Evolutionary conservation across 2,113 vertebrate species (phyloP), one percentile per base, ranked within the genome.

Genomic region (Pedetes capensis): DNA sequence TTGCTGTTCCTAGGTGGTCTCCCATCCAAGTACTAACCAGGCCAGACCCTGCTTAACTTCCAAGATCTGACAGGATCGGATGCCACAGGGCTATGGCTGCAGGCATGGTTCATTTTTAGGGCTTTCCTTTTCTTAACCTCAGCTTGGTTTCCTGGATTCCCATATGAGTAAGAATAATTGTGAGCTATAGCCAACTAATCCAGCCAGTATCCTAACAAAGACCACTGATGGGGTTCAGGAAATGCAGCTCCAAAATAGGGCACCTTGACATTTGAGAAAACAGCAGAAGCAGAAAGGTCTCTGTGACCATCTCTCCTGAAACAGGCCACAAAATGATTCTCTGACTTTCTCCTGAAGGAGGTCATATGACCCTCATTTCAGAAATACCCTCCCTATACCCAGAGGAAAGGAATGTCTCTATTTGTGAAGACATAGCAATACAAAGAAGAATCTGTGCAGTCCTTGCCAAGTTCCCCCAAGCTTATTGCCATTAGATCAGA

Each of bases 61-160:
- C n/a, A n/a, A n/a, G n/a, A n/a, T n/a, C n/a, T n/a, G n/a, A n/a
- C n/a, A n/a, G n/a, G n/a, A n/a, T n/a, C n/a, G n/a, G n/a, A n/a
- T n/a, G n/a, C n/a, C n/a, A n/a, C n/a, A n/a, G n/a, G n/a, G n/a
- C n/a, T n/a, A n/a, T n/a, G n/a, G n/a, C n/a, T n/a, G n/a, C n/a
- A n/a, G n/a, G n/a, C n/a, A n/a, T n/a, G n/a, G n/a, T 85, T 87
- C 37, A 78, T 49, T 61, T 8, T 68, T 0, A 0, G 3, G 29
- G 9, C 29, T 69, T 83, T 83, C 1, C 61, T 95, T 89, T 82
- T n/a, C 47, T 42, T 47, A 61, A 82, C 13, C n/a, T 89, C 63
- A 34, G 5, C 13, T 68, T 75, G 37, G 55, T 95, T 95, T 94
- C 74, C 75, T 95, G 49, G 34, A 84, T 79, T 72, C 47, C 72